phyloP scores from a whole-genome alignment of 2,113 vertebrate genomes.

The Alces alces region DNA sequence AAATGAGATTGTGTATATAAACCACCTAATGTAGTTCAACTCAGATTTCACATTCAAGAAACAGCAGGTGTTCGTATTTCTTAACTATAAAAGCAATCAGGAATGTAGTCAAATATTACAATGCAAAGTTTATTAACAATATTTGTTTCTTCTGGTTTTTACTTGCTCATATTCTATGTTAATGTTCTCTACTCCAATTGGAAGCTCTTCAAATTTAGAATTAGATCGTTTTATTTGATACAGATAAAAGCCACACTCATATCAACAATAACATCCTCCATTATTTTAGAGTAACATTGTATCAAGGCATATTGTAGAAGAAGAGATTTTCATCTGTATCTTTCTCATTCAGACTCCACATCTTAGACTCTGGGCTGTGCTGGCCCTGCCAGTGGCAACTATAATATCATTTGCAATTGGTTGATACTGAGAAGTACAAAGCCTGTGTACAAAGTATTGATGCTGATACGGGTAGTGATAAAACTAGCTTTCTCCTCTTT shows the following conservation, averaged over 20 bases:
- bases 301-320: background rate
- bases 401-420: background rate
- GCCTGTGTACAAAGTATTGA: background rate
- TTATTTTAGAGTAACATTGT: background rate
- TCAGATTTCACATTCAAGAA: background rate
- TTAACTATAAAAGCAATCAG: background rate
- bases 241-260: background rate
- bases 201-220: background rate
- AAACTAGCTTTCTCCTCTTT: background rate
- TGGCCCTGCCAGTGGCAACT: background rate
- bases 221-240: background rate
- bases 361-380: background rate
- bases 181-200: background rate
- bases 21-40: background rate
- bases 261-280: background rate
- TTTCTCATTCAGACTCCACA: background rate
- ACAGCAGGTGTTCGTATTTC: background rate
- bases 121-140: background rate
- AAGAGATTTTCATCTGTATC: background rate
- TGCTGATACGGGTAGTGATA: background rate
- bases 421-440: background rate
- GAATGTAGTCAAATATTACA: background rate
- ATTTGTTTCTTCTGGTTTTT: background rate
- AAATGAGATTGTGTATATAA: background rate
- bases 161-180: background rate